Base-by-base conservation (phyloP, 2,113 vertebrate species). In the Corythornis vintsioides region DNA sequence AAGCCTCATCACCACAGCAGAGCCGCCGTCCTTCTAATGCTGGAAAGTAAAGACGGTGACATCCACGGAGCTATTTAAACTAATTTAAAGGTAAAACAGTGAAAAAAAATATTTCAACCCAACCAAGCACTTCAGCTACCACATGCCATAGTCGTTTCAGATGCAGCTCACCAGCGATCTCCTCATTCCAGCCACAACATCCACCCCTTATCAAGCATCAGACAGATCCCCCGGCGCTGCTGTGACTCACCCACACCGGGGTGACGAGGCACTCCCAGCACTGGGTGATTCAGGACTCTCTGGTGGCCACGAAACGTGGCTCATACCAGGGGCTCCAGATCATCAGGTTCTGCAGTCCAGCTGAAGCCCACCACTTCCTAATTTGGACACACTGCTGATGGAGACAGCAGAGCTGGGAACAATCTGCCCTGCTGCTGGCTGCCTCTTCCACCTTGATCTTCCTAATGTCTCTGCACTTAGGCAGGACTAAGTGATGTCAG, bases 241-340 rank as follows among this genome's bases (percentile, higher is more conserved):
- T 0, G 1, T 94, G 89, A 96, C 70, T 96, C 96, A 96, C 10
- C 4, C 2, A 19, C 42, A 6, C 31, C 2, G 21, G 74, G 63
- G 72, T 18, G 66, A 92, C 1, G 12, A 81, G 50, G 31, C 90
- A 57, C 57, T 80, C 70, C 31, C 87, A 61, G 5, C 45, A 12
- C 43, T 0, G 45, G 40, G 33, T 95, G 94, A 96, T 50, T 94
- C 92, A 91, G 40, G 69, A 1, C 59, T 75, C 42, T 11, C 43
- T 59, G 74, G 86, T 2, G 7, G 78, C 86, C 83, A 29, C 13
- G 61, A 63, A 75, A 85, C 1, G 9, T 11, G 21, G 31, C 40
- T 89, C 95, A 94, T 92, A 74, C 91, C 96, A 95, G 64, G 88
- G 76, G 40, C 67, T 94, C 22, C 89, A 90, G 40, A 85, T 93